These are phyloP conservation scores for Archivesica marissinica DNA, from an alignment of 1,140 invertebrate genomes.

Conservation along the genomic window DNA sequence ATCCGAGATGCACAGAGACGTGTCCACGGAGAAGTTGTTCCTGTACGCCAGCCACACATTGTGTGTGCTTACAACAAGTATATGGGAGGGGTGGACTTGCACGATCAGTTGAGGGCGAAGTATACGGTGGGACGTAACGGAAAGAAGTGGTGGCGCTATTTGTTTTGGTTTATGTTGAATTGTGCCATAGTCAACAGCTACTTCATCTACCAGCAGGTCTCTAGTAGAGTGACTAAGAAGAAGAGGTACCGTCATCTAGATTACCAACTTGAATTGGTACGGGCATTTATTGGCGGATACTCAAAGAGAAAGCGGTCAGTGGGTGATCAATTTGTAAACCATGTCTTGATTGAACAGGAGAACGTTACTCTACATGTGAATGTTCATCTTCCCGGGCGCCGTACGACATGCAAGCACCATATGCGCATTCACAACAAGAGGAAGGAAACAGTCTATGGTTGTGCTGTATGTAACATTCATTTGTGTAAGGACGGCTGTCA, in stretches of 20 bases:
- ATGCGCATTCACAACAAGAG: background rate
- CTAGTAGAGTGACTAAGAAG: background rate
- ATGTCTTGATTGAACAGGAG: no score
- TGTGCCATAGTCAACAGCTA: slow-evolving; percentile 9
- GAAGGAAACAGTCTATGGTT: slow-evolving; percentile 5
- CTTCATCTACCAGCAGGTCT: background rate
- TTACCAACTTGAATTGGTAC: background rate
- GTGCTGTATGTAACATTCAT: background rate
- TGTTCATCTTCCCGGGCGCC: background rate
- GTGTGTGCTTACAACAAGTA: background rate
- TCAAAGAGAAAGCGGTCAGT: background rate
- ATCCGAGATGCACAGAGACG: background rate
- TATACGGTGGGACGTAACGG: background rate
- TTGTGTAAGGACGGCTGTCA: background rate
- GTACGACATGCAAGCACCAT: background rate
- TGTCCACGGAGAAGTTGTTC: background rate
- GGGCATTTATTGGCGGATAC: background rate
- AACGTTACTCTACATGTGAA: no score
- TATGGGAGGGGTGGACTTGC: slow-evolving; percentile 24
- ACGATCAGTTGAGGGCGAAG: slow-evolving; percentile 6
- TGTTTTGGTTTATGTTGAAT: slow-evolving; percentile 28
- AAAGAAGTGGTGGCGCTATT: slow-evolving; percentile 15
- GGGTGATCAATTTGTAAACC: background rate
- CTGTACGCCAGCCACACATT: background rate
- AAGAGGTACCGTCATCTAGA: background rate